Percentiles rank a stretch among this genome's conserved stretches.
Evolutionary conservation across 2,113 vertebrate genomes (phyloP).

Genomic region (Heloderma charlesbogerti): DNA sequence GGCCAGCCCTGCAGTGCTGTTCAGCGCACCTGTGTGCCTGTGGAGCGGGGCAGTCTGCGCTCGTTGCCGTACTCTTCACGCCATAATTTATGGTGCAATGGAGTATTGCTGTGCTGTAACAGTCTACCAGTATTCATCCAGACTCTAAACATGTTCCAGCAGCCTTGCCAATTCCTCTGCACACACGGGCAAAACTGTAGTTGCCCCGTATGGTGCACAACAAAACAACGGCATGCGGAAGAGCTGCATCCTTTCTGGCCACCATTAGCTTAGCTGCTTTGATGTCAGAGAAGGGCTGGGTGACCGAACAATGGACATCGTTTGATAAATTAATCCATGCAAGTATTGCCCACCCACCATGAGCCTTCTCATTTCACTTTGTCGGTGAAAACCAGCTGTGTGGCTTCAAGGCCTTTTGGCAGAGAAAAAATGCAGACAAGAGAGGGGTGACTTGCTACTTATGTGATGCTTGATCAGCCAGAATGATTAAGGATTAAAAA

Average conservation of each 20-base stretch:
- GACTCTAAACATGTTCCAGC: neutral
- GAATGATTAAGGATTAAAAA: neutral
- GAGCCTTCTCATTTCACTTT: neutral
- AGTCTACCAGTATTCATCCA: neutral
- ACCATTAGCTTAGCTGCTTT: neutral
- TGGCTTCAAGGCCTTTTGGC: neutral
- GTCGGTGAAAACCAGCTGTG: neutral
- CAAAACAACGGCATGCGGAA: too few relatives aligned
- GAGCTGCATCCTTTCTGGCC: neutral
- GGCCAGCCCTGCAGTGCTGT: too few relatives aligned
- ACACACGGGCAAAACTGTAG: neutral
- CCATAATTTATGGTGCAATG: neutral
- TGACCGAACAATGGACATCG: neutral
- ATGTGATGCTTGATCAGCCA: neutral
- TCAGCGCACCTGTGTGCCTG: too few relatives aligned
- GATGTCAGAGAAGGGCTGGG: neutral
- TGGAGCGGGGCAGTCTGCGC: too few relatives aligned
- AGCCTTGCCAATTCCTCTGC: neutral
- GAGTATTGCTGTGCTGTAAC: too few relatives aligned
- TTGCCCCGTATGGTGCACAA: neutral
- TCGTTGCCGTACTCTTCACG: neutral
- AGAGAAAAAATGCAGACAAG: neutral
- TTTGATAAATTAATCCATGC: neutral
- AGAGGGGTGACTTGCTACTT: neutral
- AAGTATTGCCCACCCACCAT: neutral